Evolutionary conservation across 1,140 invertebrate species (phyloP), one percentile per base, ranked within the genome.

Genomic region (Neuroterus valhalla): DNA sequence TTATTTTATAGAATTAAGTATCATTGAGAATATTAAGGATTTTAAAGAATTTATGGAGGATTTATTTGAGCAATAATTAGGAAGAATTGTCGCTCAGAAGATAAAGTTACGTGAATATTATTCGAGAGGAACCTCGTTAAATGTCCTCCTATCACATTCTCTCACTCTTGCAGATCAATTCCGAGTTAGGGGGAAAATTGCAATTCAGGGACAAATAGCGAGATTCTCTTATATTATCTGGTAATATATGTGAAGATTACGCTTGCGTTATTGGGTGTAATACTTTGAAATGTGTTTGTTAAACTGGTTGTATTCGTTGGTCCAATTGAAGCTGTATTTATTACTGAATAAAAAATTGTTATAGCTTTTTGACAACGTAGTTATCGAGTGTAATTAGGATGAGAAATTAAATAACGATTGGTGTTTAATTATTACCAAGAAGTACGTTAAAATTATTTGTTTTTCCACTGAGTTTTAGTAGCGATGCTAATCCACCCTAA

Each of bases 351-450:
- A 48, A 48, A 48, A 48, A 48, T 48, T 48, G 46, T 48, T 48
- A 48, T 48, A 48, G 46, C 46, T 48, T 48, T 48, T 48, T 48
- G 46, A 48, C 46, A 48, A 48, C n/a, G 46, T 19, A 48, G 46
- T 48, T 48, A 17, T 48, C 46, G 46, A 48, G 46, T 48, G 15
- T n/a, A 48, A 48, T 48, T 17, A 17, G 15, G 17, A n/a, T 48
- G 46, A 48, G 10, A 48, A 48, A 4, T 48, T 4, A 17, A 8
- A 8, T 48, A 5, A n/a, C 5, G 17, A 48, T 17, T 19, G 17
- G 17, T 48, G n/a, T 48, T 48, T 5, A 19, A 17, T 48, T 15
- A 19, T 48, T 3, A 38, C 31, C 3, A 19, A 48, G 8, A 48
- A 17, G 0, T 2, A 17, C 4, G 46, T 1, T 48, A 17, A 48